These are phyloP conservation scores for Vespertilio murinus DNA, from an alignment of 2,797 vertebrate species.

Conservation along the genomic window DNA sequence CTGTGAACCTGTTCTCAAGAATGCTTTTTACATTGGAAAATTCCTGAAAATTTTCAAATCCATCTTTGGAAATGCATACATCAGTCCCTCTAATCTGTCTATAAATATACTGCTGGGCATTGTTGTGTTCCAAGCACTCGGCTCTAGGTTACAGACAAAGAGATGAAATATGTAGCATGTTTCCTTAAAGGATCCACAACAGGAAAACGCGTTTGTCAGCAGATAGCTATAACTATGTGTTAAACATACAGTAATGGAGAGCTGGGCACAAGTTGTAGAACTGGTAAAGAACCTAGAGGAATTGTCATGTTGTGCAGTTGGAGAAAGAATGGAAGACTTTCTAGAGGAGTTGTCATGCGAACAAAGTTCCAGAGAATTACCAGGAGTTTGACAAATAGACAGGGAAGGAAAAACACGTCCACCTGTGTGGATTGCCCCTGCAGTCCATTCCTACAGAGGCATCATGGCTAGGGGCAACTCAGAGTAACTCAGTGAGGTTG, in stretches of 20 bases:
- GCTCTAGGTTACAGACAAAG: not conserved
- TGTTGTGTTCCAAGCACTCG: not conserved
- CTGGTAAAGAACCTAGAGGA: not conserved
- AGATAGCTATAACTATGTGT: not conserved
- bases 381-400: not conserved
- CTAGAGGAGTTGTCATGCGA: not conserved
- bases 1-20: slow-evolving; percentile 31
- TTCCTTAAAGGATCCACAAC: not conserved
- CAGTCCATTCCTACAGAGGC: accelerated
- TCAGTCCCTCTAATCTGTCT: not conserved
- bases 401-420: not conserved
- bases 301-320: not conserved
- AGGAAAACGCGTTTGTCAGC: not conserved
- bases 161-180: not conserved
- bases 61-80: slow-evolving; percentile 5
- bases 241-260: not conserved
- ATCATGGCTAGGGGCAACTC: not conserved
- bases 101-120: not conserved
- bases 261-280: not conserved
- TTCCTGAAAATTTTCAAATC: slow-evolving; percentile 42
- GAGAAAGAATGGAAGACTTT: not conserved
- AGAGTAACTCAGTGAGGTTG: not conserved
- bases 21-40: slow-evolving; percentile 38
- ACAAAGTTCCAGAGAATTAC: not conserved
- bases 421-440: not conserved